phyloP scores from a whole-genome alignment of 2,888 invertebrate species.

The Tortrix viridana region DNA sequence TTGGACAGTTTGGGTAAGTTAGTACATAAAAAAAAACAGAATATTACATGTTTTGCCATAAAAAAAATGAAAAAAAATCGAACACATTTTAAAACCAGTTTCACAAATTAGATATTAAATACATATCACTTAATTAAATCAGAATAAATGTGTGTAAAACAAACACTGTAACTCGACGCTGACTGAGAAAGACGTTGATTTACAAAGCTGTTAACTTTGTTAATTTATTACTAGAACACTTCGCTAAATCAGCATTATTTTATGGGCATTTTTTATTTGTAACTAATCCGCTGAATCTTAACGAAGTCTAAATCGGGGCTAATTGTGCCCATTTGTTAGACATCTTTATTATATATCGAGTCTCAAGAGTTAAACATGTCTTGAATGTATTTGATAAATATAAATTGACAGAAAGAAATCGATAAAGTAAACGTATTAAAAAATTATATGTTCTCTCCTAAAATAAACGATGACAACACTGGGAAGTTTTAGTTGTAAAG shows the following conservation, averaged over 20 bases:
- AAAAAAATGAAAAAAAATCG: neutral
- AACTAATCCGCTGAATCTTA: conserved; percentile 16
- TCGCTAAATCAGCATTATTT: conserved; percentile 31
- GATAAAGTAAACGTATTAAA: too few relatives aligned
- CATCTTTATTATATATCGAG: neutral
- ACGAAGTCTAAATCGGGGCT: conserved; percentile 17
- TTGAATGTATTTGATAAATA: too few relatives aligned
- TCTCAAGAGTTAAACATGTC: too few relatives aligned
- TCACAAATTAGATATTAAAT: conserved; percentile 6
- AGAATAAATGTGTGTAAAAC: conserved; percentile 50
- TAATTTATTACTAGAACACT: conserved; percentile 53
- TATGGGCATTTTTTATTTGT: conserved; percentile 28
- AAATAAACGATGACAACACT: too few relatives aligned
- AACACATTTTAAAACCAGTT: conserved; percentile 1
- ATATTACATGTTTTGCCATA: too few relatives aligned
- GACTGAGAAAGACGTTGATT: conserved; percentile 58
- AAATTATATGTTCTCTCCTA: too few relatives aligned
- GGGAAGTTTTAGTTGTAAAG: too few relatives aligned
- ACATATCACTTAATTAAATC: conserved; percentile 34
- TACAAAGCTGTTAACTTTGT: conserved; percentile 54
- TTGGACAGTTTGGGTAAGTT: too few relatives aligned
- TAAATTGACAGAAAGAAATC: too few relatives aligned
- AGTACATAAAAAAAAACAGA: neutral
- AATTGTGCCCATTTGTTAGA: conserved; percentile 1
- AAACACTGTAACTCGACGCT: conserved; percentile 55